Conservation (phyloP, 2,113 vertebrate species). For the Petromus typicus region DNA sequence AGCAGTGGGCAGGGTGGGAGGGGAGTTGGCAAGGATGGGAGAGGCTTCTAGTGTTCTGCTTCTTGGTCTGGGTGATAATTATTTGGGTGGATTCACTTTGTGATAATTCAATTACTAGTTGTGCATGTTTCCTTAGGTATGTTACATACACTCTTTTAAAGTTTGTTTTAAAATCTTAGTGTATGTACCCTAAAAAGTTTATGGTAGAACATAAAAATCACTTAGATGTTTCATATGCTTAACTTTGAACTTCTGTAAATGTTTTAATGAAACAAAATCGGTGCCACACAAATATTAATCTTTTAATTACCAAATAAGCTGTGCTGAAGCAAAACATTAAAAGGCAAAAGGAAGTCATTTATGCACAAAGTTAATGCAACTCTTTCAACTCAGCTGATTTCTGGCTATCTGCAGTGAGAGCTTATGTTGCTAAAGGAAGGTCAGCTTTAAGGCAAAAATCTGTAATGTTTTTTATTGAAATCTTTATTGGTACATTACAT, state of each 20-base stretch:
- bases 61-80: not conserved
- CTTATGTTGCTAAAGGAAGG: not conserved
- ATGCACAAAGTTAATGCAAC: not conserved
- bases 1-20: not conserved
- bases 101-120: not conserved
- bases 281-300: not conserved
- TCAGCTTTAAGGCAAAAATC: constrained; percentile 2
- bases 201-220: not conserved
- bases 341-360: not conserved
- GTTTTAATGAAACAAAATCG: constrained; percentile 17
- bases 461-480: not conserved
- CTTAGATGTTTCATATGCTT: not conserved
- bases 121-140: not conserved
- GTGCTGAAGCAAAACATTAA: not conserved
- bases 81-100: not conserved
- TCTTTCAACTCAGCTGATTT: not conserved
- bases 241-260: not conserved
- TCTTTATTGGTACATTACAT: no score
- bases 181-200: not conserved
- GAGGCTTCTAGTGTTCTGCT: not conserved
- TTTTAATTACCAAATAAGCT: not conserved
- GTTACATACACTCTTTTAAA: not conserved
- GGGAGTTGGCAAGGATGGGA: not conserved
- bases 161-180: not conserved
- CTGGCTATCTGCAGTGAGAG: not conserved